Conservation (phyloP, 2,888 invertebrate species). For the Netelia virgata region DNA sequence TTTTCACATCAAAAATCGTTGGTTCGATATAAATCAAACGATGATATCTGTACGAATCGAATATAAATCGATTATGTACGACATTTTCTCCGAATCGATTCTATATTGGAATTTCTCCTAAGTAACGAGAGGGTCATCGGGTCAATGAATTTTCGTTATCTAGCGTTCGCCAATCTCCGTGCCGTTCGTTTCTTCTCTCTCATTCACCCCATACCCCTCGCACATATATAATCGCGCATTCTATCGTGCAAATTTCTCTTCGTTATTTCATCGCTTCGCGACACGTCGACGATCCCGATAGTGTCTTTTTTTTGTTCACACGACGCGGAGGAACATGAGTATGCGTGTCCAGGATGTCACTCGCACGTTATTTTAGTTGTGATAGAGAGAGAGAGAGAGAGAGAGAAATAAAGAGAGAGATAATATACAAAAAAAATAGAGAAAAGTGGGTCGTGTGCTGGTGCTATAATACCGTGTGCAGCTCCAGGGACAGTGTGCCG, state of each 20-base stretch:
- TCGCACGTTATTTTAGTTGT: too few species aligned
- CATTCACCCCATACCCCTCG: background rate
- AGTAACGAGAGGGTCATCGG: constrained; percentile 40
- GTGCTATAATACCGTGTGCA: constrained; percentile 29
- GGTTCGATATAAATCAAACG: background rate
- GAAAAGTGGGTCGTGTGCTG: constrained; percentile 58
- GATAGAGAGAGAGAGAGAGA: constrained; percentile 5
- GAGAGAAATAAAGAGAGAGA: constrained; percentile 20
- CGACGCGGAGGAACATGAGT: too few species aligned
- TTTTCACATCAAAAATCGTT: constrained; percentile 45
- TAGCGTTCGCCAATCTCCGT: constrained; percentile 27
- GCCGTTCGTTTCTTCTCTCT: constrained; percentile 4
- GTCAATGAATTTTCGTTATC: constrained; percentile 56
- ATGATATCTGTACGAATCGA: too few species aligned
- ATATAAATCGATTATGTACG: background rate
- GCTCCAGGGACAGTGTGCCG: constrained; percentile 41
- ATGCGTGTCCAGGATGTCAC: too few species aligned
- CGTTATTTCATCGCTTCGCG: constrained; percentile 18
- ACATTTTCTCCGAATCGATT: constrained; percentile 33
- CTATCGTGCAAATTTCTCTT: constrained; percentile 26
- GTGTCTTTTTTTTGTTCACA: background rate
- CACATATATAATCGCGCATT: constrained; percentile 7
- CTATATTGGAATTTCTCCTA: constrained; percentile 46
- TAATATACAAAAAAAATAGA: constrained; percentile 29
- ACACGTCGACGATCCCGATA: background rate